Percentiles rank a stretch among this genome's conserved stretches.
These are phyloP conservation scores for Colinus virginianus DNA, from an alignment of 2,113 vertebrate species.

Conservation along the genomic window DNA sequence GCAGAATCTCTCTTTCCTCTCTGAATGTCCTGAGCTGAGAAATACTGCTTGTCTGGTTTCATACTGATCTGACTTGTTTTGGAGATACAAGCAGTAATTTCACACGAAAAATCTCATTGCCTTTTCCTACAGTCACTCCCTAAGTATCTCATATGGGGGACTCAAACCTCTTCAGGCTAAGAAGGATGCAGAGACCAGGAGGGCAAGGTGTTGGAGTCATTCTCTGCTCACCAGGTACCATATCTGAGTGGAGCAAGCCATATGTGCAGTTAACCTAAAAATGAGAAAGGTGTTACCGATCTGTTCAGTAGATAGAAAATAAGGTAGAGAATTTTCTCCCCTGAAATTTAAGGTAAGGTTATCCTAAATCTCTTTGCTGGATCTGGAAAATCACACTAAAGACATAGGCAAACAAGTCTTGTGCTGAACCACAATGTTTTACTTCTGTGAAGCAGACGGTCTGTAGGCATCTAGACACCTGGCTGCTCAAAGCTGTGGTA, in stretches of 20 bases:
- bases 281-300: neutral
- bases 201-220: neutral
- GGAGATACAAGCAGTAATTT: neutral
- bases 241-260: neutral
- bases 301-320: neutral
- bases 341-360: neutral
- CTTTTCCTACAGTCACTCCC: neutral
- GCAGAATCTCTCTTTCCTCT: neutral
- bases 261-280: neutral
- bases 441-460: neutral
- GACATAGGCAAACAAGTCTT: neutral
- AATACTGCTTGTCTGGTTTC: neutral
- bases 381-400: neutral
- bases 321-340: neutral
- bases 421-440: neutral
- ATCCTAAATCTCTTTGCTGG: neutral
- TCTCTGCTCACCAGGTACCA: neutral
- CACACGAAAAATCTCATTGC: neutral
- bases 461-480: neutral
- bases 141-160: rapidly evolving
- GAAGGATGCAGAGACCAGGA: neutral
- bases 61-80: neutral
- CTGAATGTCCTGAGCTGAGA: neutral
- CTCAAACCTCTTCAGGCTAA: neutral
- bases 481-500: neutral